phyloP scores from a whole-genome alignment of 1,140 invertebrate genomes.

The Wasmannia auropunctata region DNA sequence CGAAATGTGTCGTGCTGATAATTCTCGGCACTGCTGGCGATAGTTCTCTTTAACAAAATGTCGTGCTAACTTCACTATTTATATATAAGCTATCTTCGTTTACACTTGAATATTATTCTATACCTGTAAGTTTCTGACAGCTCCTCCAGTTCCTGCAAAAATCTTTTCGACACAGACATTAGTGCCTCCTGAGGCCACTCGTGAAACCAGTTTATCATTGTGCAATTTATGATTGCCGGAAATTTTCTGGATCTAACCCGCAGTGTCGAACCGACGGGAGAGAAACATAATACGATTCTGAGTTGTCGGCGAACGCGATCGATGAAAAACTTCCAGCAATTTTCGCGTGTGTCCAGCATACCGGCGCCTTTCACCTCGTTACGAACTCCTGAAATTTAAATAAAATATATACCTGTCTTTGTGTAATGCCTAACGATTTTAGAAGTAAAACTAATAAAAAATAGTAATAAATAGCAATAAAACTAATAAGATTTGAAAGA shows the following conservation, averaged over 20 bases:
- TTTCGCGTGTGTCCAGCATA: slow-evolving; percentile 95
- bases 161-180: slow-evolving; percentile 96
- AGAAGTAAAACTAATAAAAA: neutral
- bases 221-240: slow-evolving; percentile 97
- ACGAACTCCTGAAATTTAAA: slow-evolving; percentile 77
- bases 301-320: slow-evolving; percentile 96
- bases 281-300: slow-evolving; percentile 97
- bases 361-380: slow-evolving; percentile 92
- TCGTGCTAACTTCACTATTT: too few species aligned
- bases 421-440: neutral
- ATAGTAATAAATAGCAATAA: neutral
- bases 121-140: slow-evolving; percentile 89
- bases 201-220: slow-evolving; percentile 98
- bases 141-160: slow-evolving; percentile 93
- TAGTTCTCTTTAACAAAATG: too few species aligned
- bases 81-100: neutral
- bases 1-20: too few species aligned
- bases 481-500: neutral
- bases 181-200: slow-evolving; percentile 98
- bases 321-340: slow-evolving; percentile 99
- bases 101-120: neutral
- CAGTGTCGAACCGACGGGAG: slow-evolving; percentile 96
- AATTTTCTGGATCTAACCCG: slow-evolving; percentile 97
- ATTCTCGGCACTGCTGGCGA: too few species aligned
- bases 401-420: neutral